Evolutionary conservation across 2,888 invertebrate genomes (phyloP).

Genomic region (Metellina segmentata): DNA sequence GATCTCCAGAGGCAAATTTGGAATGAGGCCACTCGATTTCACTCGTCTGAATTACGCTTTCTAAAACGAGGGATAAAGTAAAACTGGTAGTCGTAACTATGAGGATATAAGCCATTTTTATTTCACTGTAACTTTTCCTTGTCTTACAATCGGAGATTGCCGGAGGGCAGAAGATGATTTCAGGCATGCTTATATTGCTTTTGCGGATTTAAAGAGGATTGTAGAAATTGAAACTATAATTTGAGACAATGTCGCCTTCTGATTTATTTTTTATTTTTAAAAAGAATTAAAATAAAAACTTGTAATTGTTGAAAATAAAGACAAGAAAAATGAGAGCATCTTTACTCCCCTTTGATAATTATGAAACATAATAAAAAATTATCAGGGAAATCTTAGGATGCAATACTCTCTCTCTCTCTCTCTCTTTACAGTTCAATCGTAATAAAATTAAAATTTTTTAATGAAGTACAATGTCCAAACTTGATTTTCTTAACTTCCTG

Average conservation of each 20-base stretch:
- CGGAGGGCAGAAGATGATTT: background rate
- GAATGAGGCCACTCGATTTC: slow-evolving; percentile 50
- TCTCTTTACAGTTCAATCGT: no score
- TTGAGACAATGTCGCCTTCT: background rate
- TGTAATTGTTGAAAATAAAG: no score
- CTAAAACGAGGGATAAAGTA: slow-evolving; percentile 19
- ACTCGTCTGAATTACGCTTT: slow-evolving; percentile 32
- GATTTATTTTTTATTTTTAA: background rate
- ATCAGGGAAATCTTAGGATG: no score
- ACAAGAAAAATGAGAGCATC: no score
- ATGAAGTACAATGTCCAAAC: no score
- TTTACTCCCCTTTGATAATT: no score
- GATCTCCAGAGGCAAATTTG: slow-evolving; percentile 35
- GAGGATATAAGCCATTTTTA: background rate
- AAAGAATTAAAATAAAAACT: no score
- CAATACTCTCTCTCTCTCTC: no score
- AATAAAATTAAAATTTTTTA: no score
- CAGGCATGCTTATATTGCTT: background rate
- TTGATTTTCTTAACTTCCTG: no score
- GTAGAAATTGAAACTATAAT: background rate
- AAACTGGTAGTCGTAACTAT: slow-evolving; percentile 9
- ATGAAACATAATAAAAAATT: no score
- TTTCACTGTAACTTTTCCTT: background rate
- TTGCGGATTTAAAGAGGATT: background rate
- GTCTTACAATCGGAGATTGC: background rate